Conservation (phyloP, 2,113 vertebrate genomes). For the Asarcornis scutulata region DNA sequence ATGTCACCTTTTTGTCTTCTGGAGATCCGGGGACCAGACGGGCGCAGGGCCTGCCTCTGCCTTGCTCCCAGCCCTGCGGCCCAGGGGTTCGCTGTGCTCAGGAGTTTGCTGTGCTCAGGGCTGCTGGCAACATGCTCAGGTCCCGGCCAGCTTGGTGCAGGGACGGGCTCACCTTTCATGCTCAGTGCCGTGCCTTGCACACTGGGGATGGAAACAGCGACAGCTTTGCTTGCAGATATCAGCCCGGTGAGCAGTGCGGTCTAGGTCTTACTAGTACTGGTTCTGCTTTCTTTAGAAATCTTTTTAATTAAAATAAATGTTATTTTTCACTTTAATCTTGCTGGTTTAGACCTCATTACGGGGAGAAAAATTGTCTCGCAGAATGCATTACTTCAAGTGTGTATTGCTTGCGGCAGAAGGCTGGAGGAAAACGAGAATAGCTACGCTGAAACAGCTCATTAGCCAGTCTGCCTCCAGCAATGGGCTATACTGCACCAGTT, state of each 20-base stretch:
- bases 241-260: accelerated
- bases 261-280: neutral
- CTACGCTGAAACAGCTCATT: neutral
- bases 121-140: neutral
- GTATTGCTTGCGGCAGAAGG: neutral
- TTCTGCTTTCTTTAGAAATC: neutral
- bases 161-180: accelerated
- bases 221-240: neutral
- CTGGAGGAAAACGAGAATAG: neutral
- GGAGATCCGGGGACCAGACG: no score
- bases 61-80: no score
- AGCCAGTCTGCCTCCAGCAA: neutral
- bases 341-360: neutral
- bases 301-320: neutral
- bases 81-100: no score
- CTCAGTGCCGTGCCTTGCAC: accelerated
- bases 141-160: accelerated
- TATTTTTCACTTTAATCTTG: neutral
- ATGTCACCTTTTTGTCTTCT: neutral
- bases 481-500: neutral
- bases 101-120: no score
- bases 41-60: no score
- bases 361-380: neutral
- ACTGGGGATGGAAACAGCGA: accelerated
- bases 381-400: neutral